Conservation (phyloP, 2,113 vertebrate species). For the Canis aureus region DNA sequence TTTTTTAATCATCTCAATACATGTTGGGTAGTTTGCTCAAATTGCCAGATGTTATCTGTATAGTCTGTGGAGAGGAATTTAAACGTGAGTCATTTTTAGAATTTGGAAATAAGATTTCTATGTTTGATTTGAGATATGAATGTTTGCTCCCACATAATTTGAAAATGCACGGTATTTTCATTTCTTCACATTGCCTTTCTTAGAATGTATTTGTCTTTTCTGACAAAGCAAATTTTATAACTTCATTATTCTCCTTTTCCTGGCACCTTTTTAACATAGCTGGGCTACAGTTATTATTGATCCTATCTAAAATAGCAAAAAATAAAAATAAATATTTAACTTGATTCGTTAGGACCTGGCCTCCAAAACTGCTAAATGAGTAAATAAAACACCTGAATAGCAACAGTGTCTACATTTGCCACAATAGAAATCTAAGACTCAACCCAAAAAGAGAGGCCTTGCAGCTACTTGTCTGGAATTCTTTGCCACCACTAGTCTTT, state of each 20-base stretch:
- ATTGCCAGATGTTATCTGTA: background rate
- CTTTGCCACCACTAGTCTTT: slow-evolving; percentile 17
- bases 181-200: slow-evolving; percentile 3
- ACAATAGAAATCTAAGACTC: background rate
- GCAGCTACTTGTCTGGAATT: slow-evolving; percentile 19
- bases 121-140: slow-evolving; percentile 45
- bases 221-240: slow-evolving; percentile 49
- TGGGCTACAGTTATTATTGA: slow-evolving; percentile 25
- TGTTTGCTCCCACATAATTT: slow-evolving; percentile 45
- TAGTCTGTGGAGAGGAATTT: slow-evolving; percentile 43
- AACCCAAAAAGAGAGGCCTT: background rate
- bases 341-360: slow-evolving; percentile 35
- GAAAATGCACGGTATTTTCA: background rate
- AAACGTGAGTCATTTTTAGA: slow-evolving; percentile 41
- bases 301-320: slow-evolving; percentile 29
- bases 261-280: slow-evolving; percentile 12
- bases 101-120: background rate
- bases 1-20: background rate
- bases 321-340: slow-evolving; percentile 58
- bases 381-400: slow-evolving; percentile 52
- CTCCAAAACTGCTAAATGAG: background rate
- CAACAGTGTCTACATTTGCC: background rate
- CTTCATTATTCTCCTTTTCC: slow-evolving; percentile 42
- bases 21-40: slow-evolving; percentile 5
- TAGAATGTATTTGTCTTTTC: slow-evolving; percentile 35